These are phyloP conservation scores for Tachystola acroxantha DNA, from an alignment of 2,888 invertebrate genomes.

Conservation along the genomic window DNA sequence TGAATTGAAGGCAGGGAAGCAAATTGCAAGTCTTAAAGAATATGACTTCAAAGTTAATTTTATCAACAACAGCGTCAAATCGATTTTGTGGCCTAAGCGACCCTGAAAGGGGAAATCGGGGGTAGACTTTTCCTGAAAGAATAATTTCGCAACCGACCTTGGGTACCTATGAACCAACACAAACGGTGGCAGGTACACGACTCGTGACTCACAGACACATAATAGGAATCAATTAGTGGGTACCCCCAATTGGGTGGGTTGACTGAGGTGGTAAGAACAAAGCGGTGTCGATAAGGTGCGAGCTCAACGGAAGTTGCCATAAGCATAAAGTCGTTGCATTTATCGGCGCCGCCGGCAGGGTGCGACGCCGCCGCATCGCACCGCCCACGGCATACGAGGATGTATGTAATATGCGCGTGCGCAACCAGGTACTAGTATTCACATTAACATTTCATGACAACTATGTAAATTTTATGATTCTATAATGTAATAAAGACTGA, in stretches of 20 bases:
- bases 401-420: constrained; percentile 8
- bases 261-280: constrained; percentile 50
- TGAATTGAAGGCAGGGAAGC: too few relatives aligned
- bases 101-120: too few relatives aligned
- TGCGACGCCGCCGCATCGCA: constrained; percentile 7
- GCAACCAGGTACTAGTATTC: not conserved
- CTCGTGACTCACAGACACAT: constrained; percentile 37
- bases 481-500: too few relatives aligned
- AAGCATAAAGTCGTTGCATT: constrained; percentile 25
- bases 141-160: not conserved
- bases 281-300: constrained; percentile 47
- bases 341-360: constrained; percentile 16
- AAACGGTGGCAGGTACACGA: not conserved
- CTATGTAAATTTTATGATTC: not conserved
- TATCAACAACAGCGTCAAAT: too few relatives aligned
- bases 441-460: not conserved
- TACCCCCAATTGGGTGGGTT: constrained; percentile 42
- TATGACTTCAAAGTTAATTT: too few relatives aligned
- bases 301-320: constrained; percentile 52
- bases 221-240: constrained; percentile 48
- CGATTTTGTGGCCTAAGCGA: too few relatives aligned
- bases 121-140: too few relatives aligned
- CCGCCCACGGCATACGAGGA: constrained; percentile 10
- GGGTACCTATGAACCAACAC: not conserved
- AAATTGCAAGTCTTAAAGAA: too few relatives aligned